These are phyloP conservation scores for Colostygia pectinataria DNA, from an alignment of 2,888 invertebrate genomes.

Conservation along the genomic window DNA sequence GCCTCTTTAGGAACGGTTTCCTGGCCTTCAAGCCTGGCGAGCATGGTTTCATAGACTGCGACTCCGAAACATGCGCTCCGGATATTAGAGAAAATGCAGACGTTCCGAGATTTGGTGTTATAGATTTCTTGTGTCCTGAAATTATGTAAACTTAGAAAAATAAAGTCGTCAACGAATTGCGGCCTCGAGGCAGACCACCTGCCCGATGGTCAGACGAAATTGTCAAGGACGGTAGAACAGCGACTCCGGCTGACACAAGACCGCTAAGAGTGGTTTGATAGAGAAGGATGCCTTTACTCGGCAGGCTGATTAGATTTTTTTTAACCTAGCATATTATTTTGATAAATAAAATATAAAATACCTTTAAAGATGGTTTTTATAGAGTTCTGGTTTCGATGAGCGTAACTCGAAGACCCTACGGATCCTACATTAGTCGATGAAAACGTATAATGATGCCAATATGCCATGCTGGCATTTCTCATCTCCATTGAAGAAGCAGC, in stretches of 20 bases:
- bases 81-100: constrained; percentile 57
- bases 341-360: too few species aligned
- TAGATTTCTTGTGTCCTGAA: constrained; percentile 55
- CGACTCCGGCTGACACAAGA: too few species aligned
- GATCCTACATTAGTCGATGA: constrained; percentile 49
- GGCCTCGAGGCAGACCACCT: too few species aligned
- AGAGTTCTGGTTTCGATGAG: constrained; percentile 40
- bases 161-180: too few species aligned
- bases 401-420: constrained; percentile 34
- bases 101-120: constrained; percentile 67
- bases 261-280: too few species aligned
- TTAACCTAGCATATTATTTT: too few species aligned
- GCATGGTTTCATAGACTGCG: constrained; percentile 25
- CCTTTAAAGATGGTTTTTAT: constrained; percentile 67
- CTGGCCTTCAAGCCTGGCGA: constrained; percentile 41
- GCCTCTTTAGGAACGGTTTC: constrained; percentile 60
- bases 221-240: too few species aligned
- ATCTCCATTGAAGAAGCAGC: constrained; percentile 56
- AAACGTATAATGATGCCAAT: constrained; percentile 46
- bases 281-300: too few species aligned
- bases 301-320: too few species aligned
- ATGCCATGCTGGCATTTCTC: constrained; percentile 48
- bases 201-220: too few species aligned
- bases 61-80: constrained; percentile 38
- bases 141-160: too few species aligned